A percentile compares a stretch with the other conserved stretches of the same genome.
Conservation (phyloP, 92 coral and sea anemone genomes). For the Epizoanthus fatuus region DNA sequence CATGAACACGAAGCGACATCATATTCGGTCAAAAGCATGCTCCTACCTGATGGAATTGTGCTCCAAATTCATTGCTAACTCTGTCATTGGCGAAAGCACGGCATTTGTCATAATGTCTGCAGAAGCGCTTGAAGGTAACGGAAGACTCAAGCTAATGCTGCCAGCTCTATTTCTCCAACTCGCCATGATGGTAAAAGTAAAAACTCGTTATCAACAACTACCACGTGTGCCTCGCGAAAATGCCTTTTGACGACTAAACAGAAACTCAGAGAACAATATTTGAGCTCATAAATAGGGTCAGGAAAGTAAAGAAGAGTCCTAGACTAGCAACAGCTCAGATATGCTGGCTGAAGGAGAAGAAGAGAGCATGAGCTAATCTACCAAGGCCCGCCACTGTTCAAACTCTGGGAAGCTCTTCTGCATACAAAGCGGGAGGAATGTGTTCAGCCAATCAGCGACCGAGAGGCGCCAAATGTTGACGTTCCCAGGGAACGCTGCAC, state of each 20-base stretch:
- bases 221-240: slow-evolving; percentile 49
- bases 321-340: neutral
- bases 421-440: slow-evolving; percentile 59
- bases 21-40: slow-evolving; percentile 17
- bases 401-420: slow-evolving; percentile 45
- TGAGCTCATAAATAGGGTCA: slow-evolving; percentile 2
- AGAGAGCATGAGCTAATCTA: slow-evolving; percentile 47
- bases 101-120: slow-evolving; percentile 77
- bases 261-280: neutral
- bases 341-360: slow-evolving; percentile 28
- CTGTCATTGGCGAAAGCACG: slow-evolving; percentile 96
- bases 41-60: slow-evolving; percentile 86
- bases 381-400: slow-evolving; percentile 76
- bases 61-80: slow-evolving; percentile 91
- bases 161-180: slow-evolving; percentile 88
- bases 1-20: neutral
- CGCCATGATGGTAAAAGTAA: slow-evolving; percentile 81
- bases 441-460: slow-evolving; percentile 74
- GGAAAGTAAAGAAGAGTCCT: neutral
- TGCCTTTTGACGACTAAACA: slow-evolving; percentile 39
- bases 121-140: slow-evolving; percentile 65
- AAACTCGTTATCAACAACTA: slow-evolving; percentile 58
- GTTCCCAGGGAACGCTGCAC: slow-evolving; percentile 67
- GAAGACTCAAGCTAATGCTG: slow-evolving; percentile 83
- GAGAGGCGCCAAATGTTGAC: slow-evolving; percentile 71